Base-by-base conservation (phyloP, 2,113 vertebrate genomes). In the Dicerorhinus sumatrensis region DNA sequence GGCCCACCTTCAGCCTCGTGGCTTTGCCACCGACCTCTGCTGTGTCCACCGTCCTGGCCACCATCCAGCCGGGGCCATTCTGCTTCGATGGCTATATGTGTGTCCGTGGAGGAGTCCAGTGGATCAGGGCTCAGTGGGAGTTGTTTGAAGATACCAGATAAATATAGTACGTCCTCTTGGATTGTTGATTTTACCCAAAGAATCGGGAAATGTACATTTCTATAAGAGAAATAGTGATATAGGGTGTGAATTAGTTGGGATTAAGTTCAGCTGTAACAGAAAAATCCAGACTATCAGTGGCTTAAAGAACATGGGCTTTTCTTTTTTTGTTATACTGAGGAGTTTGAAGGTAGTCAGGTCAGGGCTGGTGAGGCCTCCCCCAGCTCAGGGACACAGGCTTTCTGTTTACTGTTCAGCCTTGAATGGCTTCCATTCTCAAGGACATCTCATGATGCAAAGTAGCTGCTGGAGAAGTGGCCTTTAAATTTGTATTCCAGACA, bases 241-340 rank as follows among this genome's bases (percentile, higher is more conserved):
- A 75, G 31, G 10, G 42, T 87, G 23, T 39, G 31, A 91, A 39
- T 86, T 65, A 60, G 58, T 33, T 75, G 54, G 58, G 42, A 85
- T 33, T 60, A 70, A 93, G 48, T 77, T 95, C 20, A 75, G 33
- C 58, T 95, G 39, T 20, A 95, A 77, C 18, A 89, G 77, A 89
- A 89, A 83, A 89, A 33, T 33, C 56, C 16, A 72, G 62, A 84
- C 16, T n/a, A 70, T 20, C 56, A 51, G 36, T 39, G 27, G 27
- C 25, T 33, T 39, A 76, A 81, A 67, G 36, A 82, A 31, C 84
- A 70, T 27, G 39, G 51, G 63, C 0, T 17, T 72, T 76, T 69
- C 33, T 72, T 16, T 72, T 67, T 77, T 77, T 72, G 46, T 60
- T 23, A 58, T 27, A 56, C 63, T 56, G n/a, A 63, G 17, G 67